These are phyloP conservation scores for Hycleus cichorii DNA, from an alignment of 1,140 invertebrate genomes.

Conservation along the genomic window DNA sequence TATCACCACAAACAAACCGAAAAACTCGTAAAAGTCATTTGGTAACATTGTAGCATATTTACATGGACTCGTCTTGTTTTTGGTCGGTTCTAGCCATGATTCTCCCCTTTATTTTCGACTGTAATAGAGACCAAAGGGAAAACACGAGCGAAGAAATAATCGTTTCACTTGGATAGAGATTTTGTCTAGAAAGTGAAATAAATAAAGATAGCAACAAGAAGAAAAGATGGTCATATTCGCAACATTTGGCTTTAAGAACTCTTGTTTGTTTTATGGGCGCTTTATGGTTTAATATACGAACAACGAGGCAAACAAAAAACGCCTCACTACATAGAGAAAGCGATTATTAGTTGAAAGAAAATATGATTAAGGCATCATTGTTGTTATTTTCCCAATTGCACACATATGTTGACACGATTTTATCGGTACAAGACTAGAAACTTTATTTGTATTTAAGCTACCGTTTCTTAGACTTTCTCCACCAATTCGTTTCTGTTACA, in stretches of 20 bases:
- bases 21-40: too few relatives aligned
- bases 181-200: slow-evolving; percentile 13
- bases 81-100: too few relatives aligned
- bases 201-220: slow-evolving; percentile 14
- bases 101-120: too few relatives aligned
- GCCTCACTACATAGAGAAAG: too few relatives aligned
- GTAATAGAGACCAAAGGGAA: neutral
- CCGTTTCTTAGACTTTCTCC: too few relatives aligned
- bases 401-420: slow-evolving; percentile 3
- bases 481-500: too few relatives aligned
- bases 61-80: too few relatives aligned
- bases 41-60: too few relatives aligned
- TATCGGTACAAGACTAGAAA: neutral
- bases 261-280: slow-evolving; percentile 25
- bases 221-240: slow-evolving; percentile 16
- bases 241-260: slow-evolving; percentile 28
- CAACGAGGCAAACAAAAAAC: slow-evolving; percentile 1
- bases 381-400: slow-evolving; percentile 7
- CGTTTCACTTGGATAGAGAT: slow-evolving; percentile 3
- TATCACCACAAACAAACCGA: too few relatives aligned
- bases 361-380: slow-evolving; percentile 22
- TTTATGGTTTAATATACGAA: slow-evolving; percentile 26
- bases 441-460: too few relatives aligned
- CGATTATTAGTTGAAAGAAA: slow-evolving; percentile 20
- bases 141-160: slow-evolving; percentile 4